A percentile compares a stretch with the other conserved stretches of the same genome.
Conservation (phyloP, 1,140 invertebrate species). For the Drosophila repletoides region DNA sequence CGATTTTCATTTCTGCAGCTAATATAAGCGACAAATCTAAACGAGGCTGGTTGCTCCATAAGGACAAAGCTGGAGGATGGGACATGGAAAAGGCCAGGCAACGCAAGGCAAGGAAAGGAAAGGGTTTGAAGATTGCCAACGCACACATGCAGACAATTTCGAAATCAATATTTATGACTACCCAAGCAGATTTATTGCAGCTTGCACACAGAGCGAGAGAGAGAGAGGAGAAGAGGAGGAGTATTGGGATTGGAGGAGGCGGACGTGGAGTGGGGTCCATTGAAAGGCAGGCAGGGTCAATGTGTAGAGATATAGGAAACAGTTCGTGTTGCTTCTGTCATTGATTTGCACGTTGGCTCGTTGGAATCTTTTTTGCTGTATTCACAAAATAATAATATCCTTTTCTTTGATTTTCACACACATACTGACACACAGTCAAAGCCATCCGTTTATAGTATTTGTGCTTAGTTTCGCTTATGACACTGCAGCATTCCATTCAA, state of each 20-base stretch:
- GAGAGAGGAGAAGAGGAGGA: background rate
- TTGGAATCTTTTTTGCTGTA: constrained; percentile 33
- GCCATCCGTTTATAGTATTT: constrained; percentile 33
- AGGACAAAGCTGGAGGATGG: too few species aligned
- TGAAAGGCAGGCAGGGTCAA: background rate
- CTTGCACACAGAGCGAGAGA: constrained; percentile 18
- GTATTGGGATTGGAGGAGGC: background rate
- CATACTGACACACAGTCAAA: background rate
- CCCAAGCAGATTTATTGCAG: constrained; percentile 75
- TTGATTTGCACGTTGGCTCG: constrained; percentile 65
- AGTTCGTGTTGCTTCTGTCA: constrained; percentile 42
- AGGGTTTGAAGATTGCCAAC: too few species aligned
- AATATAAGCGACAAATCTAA: constrained; percentile 80
- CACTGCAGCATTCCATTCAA: constrained; percentile 68
- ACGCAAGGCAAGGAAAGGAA: constrained; percentile 7
- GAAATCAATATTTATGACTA: constrained; percentile 80
- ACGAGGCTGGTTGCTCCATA: too few species aligned
- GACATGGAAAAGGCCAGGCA: constrained; percentile 1
- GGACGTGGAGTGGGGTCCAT: background rate
- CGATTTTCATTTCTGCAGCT: constrained; percentile 81
- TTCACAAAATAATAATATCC: constrained; percentile 78
- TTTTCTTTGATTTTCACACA: constrained; percentile 58
- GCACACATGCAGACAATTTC: constrained; percentile 64
- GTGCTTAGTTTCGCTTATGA: constrained; percentile 64
- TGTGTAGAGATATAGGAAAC: constrained; percentile 6